Conservation (phyloP, 2,888 invertebrate species). For the Pocota personata region DNA sequence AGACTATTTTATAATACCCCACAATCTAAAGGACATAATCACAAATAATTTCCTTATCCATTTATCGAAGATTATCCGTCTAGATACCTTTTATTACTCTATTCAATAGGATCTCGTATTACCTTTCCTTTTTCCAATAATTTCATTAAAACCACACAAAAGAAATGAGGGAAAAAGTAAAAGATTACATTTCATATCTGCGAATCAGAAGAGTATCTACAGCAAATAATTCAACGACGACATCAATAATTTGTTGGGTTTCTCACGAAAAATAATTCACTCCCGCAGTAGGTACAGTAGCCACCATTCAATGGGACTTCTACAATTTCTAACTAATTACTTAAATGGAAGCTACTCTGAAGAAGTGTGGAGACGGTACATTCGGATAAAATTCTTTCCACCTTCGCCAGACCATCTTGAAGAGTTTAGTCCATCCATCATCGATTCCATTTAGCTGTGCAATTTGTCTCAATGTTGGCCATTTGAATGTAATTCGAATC, state of each 20-base stretch:
- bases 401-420: too few relatives aligned
- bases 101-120: constrained; percentile 43
- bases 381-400: background rate
- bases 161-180: constrained; percentile 6
- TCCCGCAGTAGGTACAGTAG: background rate
- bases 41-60: constrained; percentile 57
- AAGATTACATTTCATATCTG: constrained; percentile 60
- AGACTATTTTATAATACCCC: background rate
- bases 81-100: too few relatives aligned
- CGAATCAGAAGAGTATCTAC: background rate
- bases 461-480: constrained; percentile 39
- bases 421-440: constrained; percentile 28
- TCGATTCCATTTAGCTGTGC: constrained; percentile 42
- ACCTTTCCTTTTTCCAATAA: constrained; percentile 36
- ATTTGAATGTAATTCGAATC: constrained; percentile 58
- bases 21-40: constrained; percentile 52
- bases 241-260: constrained; percentile 20
- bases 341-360: background rate
- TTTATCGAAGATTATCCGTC: constrained; percentile 65
- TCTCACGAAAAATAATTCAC: constrained; percentile 2
- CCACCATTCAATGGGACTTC: background rate
- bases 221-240: background rate
- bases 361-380: background rate
- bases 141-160: constrained; percentile 60
- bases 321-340: constrained; percentile 47